Evolutionary conservation across 2,888 invertebrate species (phyloP), one percentile per base, ranked within the genome.

Genomic region (Allophyes oxyacanthae): DNA sequence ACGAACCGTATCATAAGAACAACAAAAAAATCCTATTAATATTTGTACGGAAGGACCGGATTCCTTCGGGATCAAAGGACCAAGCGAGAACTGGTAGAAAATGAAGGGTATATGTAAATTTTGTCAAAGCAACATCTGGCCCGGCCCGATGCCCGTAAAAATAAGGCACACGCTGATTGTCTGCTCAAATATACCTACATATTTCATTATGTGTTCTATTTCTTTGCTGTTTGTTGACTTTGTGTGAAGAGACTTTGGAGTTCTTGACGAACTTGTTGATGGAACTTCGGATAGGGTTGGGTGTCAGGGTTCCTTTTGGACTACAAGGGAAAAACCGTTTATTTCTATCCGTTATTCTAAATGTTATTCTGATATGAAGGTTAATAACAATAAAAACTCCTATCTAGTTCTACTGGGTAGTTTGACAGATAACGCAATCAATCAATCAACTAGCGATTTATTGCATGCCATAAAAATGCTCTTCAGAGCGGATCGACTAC

Each of bases 1-100:
- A 63, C 65, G 49, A 54, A 45, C 41, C 70, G 55, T 60, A 76
- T 73, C 77, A 76, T 73, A 68, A 61, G 53, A 69, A 76, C 58
- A 76, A 64, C 64, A 68, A 76, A 73, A 75, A 73, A 76, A 76
- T 64, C 70, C 34, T 73, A 73, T 73, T 73, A 73, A 73, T 73
- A 73, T 76, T 73, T 58, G 60, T 58, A 64, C 57, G 58, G 44
- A 73, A 65, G 73, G 74, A 62, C 69, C 48, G 52, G 57, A 69
- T 60, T 73, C 73, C 64, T 64, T 15, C 53, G 74, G 59, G 77
- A 73, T 73, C 73, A 73, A 73, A 73, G 77, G 60, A 51, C 64
- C 56, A 50, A 40, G 41, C 43, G 57, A 52, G 46, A 56, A 54
- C 60, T 59, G 44, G 54, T 14, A 51, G 54, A 37, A 38, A 57